Percentiles rank a stretch among this genome's conserved stretches.
These are phyloP conservation scores for Lithosia quadra DNA, from an alignment of 2,888 invertebrate genomes.

Conservation along the genomic window DNA sequence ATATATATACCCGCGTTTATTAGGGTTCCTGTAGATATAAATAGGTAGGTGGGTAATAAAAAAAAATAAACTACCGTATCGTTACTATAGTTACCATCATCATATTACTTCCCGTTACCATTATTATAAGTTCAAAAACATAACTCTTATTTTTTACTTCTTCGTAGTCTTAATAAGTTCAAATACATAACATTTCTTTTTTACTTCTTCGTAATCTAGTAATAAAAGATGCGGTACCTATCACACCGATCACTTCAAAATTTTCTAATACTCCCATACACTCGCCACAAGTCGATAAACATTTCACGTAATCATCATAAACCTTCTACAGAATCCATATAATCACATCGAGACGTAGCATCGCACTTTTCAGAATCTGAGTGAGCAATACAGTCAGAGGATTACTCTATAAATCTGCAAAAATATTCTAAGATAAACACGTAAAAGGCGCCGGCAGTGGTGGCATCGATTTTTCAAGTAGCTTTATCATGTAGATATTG, in stretches of 20 bases:
- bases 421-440: slow-evolving; percentile 73
- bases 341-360: slow-evolving; percentile 26
- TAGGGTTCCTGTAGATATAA: too few relatives aligned
- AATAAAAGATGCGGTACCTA: background rate
- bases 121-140: background rate
- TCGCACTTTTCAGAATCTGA: slow-evolving; percentile 45
- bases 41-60: too few relatives aligned
- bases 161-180: background rate
- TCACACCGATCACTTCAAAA: background rate
- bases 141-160: background rate
- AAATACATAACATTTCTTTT: background rate
- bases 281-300: slow-evolving; percentile 2
- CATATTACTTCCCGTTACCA: too few relatives aligned
- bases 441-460: slow-evolving; percentile 56
- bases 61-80: too few relatives aligned
- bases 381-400: slow-evolving; percentile 56
- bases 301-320: background rate
- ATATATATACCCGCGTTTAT: too few relatives aligned
- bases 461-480: slow-evolving; percentile 46
- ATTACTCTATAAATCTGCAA: slow-evolving; percentile 69
- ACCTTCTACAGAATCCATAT: slow-evolving; percentile 15
- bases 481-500: background rate
- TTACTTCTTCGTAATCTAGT: background rate
- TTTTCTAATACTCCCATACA: background rate
- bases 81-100: too few relatives aligned